Evolutionary conservation across 2,113 vertebrate species (phyloP).

Genomic region (Poeciliopsis retropinna): DNA sequence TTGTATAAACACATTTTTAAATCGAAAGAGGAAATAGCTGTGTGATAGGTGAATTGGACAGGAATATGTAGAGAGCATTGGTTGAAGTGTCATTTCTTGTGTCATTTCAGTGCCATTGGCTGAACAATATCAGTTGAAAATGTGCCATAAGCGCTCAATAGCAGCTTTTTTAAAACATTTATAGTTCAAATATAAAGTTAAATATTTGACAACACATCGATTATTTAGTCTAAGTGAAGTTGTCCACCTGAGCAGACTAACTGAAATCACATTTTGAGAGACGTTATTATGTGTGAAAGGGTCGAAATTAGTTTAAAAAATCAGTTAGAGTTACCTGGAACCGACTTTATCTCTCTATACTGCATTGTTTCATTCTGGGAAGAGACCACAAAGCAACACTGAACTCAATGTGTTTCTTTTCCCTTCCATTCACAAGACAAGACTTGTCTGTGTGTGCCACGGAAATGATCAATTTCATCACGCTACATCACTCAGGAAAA

Average conservation of each 20-base stretch:
- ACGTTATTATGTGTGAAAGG: background rate
- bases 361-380: constrained; percentile 28
- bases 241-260: background rate
- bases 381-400: constrained; percentile 24
- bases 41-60: too few species aligned
- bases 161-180: too few species aligned
- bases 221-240: too few species aligned
- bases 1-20: too few species aligned
- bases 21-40: too few species aligned
- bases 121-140: too few species aligned
- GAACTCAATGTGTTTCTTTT: constrained; percentile 27
- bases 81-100: too few species aligned
- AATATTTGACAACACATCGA: too few species aligned
- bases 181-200: too few species aligned
- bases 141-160: too few species aligned
- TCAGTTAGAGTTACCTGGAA: background rate
- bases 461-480: constrained; percentile 62
- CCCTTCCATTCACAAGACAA: constrained; percentile 30
- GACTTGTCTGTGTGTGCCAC: constrained; percentile 46
- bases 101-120: too few species aligned
- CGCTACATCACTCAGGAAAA: constrained; percentile 50
- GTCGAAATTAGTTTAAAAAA: background rate
- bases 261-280: background rate
- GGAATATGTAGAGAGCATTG: too few species aligned
- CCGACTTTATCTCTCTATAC: constrained; percentile 20